A percentile compares a stretch with the other conserved stretches of the same genome.
These are phyloP conservation scores for Miniopterus natalensis DNA, from an alignment of 2,113 vertebrate species.

Conservation along the genomic window DNA sequence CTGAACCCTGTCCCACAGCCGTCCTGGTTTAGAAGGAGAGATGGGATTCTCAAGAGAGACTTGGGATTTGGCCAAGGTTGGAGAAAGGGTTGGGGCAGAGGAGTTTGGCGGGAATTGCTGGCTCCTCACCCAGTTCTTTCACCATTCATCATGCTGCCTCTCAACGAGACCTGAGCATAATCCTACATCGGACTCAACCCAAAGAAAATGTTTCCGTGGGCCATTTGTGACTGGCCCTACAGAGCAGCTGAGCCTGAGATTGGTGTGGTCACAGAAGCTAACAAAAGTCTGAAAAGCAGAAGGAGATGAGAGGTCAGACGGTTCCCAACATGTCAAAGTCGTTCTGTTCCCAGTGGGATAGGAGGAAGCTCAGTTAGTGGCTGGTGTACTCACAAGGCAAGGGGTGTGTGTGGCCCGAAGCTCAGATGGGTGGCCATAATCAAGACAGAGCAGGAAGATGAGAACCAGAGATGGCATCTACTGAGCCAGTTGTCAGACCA, in stretches of 20 bases:
- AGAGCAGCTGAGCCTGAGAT: neutral
- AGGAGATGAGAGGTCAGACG: neutral
- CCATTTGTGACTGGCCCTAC: neutral
- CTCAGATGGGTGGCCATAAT: neutral
- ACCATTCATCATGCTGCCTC: neutral
- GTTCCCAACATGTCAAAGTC: neutral
- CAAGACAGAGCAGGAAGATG: neutral
- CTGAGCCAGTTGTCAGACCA: neutral
- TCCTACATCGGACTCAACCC: neutral
- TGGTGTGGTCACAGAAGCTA: neutral
- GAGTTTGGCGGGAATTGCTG: neutral
- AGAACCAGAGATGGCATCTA: neutral
- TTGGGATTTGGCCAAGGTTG: neutral
- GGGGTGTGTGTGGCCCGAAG: neutral
- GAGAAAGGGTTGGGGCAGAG: neutral
- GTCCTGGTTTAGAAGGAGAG: neutral
- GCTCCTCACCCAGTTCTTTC: neutral
- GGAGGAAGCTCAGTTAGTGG: neutral
- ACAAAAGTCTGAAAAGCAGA: neutral
- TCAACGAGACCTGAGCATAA: neutral
- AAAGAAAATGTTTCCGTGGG: neutral
- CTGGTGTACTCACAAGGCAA: neutral
- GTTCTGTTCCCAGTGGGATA: neutral
- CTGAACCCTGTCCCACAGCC: neutral
- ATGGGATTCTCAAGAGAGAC: neutral